Evolutionary conservation across 2,888 invertebrate species (phyloP).

Genomic region (Chorisops tibialis): DNA sequence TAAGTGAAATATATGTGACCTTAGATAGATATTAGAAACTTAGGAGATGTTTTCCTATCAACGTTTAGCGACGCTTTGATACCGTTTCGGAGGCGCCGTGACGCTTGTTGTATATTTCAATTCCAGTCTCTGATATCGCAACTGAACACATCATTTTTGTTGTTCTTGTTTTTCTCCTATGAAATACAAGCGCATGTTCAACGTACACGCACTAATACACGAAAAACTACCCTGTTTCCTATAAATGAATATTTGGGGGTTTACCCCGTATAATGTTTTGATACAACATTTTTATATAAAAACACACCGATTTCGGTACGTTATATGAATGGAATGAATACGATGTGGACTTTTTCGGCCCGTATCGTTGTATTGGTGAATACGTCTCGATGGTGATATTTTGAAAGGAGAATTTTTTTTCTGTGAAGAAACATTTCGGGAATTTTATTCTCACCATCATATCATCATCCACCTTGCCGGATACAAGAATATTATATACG

Average conservation of each 20-base stretch:
- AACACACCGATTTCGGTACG: neutral
- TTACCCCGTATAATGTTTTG: slow-evolving; percentile 4
- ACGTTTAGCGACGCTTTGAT: slow-evolving; percentile 55
- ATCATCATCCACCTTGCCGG: too few relatives aligned
- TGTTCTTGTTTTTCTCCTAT: slow-evolving; percentile 8
- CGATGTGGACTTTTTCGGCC: neutral
- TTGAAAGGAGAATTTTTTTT: slow-evolving; percentile 8
- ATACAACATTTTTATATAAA: slow-evolving; percentile 5
- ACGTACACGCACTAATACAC: slow-evolving; percentile 17
- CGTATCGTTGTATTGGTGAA: neutral
- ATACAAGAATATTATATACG: neutral
- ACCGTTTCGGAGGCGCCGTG: slow-evolving; percentile 41
- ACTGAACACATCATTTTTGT: neutral
- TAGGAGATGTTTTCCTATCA: slow-evolving; percentile 52
- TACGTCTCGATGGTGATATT: neutral
- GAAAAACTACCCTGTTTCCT: slow-evolving; percentile 2
- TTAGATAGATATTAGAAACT: slow-evolving; percentile 3
- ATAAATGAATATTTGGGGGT: neutral
- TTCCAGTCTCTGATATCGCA: slow-evolving; percentile 21
- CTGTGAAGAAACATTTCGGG: neutral
- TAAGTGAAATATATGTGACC: too few relatives aligned
- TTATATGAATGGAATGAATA: slow-evolving; percentile 5
- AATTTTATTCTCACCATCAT: neutral
- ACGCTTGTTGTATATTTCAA: slow-evolving; percentile 33
- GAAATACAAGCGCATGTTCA: slow-evolving; percentile 19